Conservation (phyloP, 2,888 invertebrate species). For the Euspilapteryx auroguttella region DNA sequence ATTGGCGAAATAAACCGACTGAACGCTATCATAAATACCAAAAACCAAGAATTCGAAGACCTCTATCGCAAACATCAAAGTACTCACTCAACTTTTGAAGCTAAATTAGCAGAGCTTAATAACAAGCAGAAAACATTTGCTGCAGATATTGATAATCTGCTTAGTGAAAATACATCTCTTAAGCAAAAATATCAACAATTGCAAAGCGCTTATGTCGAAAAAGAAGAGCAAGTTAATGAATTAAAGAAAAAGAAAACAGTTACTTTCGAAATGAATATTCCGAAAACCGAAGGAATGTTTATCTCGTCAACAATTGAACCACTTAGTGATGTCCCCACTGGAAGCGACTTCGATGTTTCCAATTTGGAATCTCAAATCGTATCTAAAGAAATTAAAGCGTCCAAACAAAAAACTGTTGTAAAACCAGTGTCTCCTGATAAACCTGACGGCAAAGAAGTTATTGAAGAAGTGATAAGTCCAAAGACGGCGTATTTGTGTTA, state of each 20-base stretch:
- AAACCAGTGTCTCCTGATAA: neutral
- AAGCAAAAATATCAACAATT: slow-evolving; percentile 23
- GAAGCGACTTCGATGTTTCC: too few relatives aligned
- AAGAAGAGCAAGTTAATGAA: slow-evolving; percentile 34
- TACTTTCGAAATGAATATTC: slow-evolving; percentile 49
- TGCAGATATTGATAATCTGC: slow-evolving; percentile 15
- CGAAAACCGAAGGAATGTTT: slow-evolving; percentile 52
- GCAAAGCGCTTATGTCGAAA: slow-evolving; percentile 19
- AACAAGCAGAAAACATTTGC: slow-evolving; percentile 17
- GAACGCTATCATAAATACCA: slow-evolving; percentile 45
- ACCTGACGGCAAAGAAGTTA: slow-evolving; percentile 12
- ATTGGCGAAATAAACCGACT: slow-evolving; percentile 61
- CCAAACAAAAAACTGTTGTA: too few relatives aligned
- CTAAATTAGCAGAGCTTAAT: slow-evolving; percentile 29
- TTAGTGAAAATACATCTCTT: slow-evolving; percentile 16
- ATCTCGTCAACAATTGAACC: slow-evolving; percentile 49
- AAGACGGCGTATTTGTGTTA: slow-evolving; percentile 60
- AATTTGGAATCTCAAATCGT: slow-evolving; percentile 47
- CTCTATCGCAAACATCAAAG: slow-evolving; percentile 22
- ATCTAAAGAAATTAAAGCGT: slow-evolving; percentile 16
- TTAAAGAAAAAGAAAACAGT: slow-evolving; percentile 33
- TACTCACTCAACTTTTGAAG: slow-evolving; percentile 24
- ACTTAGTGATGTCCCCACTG: slow-evolving; percentile 18
- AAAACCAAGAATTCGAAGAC: slow-evolving; percentile 46
- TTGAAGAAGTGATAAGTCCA: slow-evolving; percentile 22